Evolutionary conservation across 2,888 invertebrate species (phyloP).

Genomic region (Abrostola tripartita): DNA sequence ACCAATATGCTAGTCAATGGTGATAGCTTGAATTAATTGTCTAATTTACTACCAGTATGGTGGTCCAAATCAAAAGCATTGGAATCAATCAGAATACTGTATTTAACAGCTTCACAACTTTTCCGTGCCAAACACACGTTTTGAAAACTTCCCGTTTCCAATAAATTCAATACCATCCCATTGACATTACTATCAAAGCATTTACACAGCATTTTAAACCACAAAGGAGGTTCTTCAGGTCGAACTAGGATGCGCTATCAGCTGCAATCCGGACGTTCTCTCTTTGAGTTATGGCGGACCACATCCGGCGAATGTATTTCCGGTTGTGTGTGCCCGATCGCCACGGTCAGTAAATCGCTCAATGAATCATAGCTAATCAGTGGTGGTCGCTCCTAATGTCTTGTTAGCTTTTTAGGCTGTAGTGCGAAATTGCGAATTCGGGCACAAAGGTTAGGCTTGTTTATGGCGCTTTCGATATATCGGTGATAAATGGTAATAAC

Average conservation of each 20-base stretch:
- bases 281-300: constrained; percentile 84
- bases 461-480: constrained; percentile 25
- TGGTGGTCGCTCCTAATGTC: constrained; percentile 39
- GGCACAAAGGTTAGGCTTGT: constrained; percentile 27
- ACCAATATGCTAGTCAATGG: too few relatives aligned
- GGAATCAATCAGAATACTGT: too few relatives aligned
- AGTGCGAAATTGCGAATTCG: neutral
- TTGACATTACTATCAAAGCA: constrained; percentile 31
- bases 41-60: too few relatives aligned
- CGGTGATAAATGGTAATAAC: constrained; percentile 27
- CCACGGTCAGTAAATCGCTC: constrained; percentile 77
- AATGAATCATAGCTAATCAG: constrained; percentile 83
- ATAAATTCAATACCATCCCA: constrained; percentile 9
- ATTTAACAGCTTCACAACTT: too few relatives aligned
- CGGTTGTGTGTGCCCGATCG: constrained; percentile 72
- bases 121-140: neutral
- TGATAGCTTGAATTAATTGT: too few relatives aligned
- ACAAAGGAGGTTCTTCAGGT: constrained; percentile 60
- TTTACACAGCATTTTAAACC: constrained; percentile 47
- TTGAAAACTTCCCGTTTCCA: neutral
- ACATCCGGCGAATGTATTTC: constrained; percentile 83
- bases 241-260: constrained; percentile 69
- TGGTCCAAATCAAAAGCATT: too few relatives aligned
- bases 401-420: constrained; percentile 45
- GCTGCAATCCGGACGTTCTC: constrained; percentile 75